Evolutionary conservation across 37 sponge, comb jelly and placozoan genomes (phyloP).

Genomic region (Ephydatia muelleri): DNA sequence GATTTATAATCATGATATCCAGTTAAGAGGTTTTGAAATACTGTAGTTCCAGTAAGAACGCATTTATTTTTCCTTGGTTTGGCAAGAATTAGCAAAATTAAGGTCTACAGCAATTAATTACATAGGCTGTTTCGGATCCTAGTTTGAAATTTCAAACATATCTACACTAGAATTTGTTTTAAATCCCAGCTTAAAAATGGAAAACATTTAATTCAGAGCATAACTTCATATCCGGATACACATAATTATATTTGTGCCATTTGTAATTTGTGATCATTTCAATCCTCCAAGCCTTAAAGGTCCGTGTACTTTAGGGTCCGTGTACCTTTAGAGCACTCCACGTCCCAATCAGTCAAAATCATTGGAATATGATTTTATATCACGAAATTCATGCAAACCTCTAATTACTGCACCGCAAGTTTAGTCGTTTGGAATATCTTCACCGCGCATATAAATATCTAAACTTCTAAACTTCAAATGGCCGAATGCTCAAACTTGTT

Average conservation of each 20-base stretch:
- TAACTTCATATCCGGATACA: neutral
- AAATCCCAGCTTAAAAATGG: neutral
- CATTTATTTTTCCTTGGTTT: neutral
- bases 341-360: too few relatives aligned
- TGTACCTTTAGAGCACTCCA: too few relatives aligned
- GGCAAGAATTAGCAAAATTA: neutral
- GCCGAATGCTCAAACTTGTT: too few relatives aligned
- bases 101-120: neutral
- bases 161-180: neutral
- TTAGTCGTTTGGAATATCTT: too few relatives aligned
- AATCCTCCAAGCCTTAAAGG: neutral
- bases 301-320: too few relatives aligned
- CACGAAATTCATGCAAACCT: too few relatives aligned
- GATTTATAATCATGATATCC: neutral
- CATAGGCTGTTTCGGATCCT: neutral
- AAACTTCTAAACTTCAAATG: too few relatives aligned
- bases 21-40: neutral
- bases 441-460: too few relatives aligned
- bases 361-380: too few relatives aligned
- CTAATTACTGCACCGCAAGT: too few relatives aligned
- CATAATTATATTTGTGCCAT: constrained; percentile 1
- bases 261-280: neutral
- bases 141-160: neutral
- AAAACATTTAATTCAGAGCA: neutral
- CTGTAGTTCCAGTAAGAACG: neutral